Evolutionary conservation across 1,140 invertebrate species (phyloP).

Genomic region (Hormaphis cornu): DNA sequence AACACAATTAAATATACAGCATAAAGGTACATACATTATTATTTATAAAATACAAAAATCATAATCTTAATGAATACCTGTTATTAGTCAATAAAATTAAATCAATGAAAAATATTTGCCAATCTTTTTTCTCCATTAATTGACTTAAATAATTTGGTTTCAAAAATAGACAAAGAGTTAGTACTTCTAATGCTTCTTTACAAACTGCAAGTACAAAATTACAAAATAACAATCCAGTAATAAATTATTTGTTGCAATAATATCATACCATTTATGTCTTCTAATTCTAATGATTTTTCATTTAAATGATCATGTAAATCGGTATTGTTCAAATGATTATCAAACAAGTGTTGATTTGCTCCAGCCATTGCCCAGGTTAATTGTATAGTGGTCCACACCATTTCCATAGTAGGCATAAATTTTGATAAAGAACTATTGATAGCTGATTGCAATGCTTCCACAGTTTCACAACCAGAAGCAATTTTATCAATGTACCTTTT

Average conservation of each 20-base stretch:
- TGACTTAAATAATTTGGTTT: conserved; percentile 67
- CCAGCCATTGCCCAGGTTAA: conserved; percentile 69
- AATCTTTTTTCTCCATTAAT: conserved; percentile 58
- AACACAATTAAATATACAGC: not conserved
- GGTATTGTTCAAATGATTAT: conserved; percentile 36
- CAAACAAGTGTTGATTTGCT: conserved; percentile 49
- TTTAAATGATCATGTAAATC: conserved; percentile 33
- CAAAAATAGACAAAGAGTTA: conserved; percentile 75
- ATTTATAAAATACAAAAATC: conserved; percentile 11
- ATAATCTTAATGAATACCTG: conserved; percentile 39
- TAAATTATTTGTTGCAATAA: conserved; percentile 14
- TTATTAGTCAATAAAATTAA: conserved; percentile 64
- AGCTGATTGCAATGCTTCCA: conserved; percentile 43
- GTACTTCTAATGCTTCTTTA: conserved; percentile 82
- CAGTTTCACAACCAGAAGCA: conserved; percentile 16
- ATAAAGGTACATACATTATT: not conserved
- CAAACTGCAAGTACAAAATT: conserved; percentile 52
- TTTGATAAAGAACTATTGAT: conserved; percentile 52
- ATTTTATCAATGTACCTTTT: conserved; percentile 57
- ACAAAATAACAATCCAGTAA: conserved; percentile 6
- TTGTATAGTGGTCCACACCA: conserved; percentile 60
- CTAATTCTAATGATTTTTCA: conserved; percentile 42
- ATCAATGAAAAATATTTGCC: conserved; percentile 82
- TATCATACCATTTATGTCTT: conserved; percentile 47
- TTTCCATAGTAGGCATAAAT: conserved; percentile 56